Percentiles rank a stretch among this genome's conserved stretches.
These are phyloP conservation scores for Megalonaias nervosa DNA, from an alignment of 1,140 invertebrate species.

Conservation along the genomic window DNA sequence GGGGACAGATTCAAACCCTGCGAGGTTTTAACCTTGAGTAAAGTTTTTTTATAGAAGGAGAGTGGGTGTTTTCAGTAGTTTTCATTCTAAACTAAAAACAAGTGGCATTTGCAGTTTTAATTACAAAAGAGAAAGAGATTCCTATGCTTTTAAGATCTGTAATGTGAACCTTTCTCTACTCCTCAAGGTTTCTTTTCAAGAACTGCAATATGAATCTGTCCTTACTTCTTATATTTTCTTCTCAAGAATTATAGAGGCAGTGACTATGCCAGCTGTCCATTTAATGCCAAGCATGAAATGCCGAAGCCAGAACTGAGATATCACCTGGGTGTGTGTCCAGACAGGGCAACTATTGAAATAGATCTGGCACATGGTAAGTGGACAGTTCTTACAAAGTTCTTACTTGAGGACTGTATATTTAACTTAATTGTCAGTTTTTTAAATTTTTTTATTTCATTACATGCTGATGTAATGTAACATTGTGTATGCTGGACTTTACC, in stretches of 20 bases:
- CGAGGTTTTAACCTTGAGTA: too few species aligned
- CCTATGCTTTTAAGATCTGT: background rate
- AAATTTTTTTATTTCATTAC: too few species aligned
- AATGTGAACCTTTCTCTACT: background rate
- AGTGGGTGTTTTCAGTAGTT: too few species aligned
- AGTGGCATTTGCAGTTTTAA: too few species aligned
- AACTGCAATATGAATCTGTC: conserved; percentile 13
- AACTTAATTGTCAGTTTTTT: too few species aligned
- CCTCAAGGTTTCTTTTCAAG: conserved; percentile 30
- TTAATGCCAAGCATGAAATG: conserved; percentile 61
- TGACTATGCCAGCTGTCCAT: conserved; percentile 55
- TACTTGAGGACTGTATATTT: too few species aligned
- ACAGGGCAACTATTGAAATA: conserved; percentile 49
- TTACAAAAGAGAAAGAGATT: background rate
- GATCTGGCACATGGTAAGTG: conserved; percentile 44
- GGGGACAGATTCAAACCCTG: too few species aligned
- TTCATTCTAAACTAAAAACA: too few species aligned
- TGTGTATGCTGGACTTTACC: too few species aligned
- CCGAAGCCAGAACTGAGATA: conserved; percentile 52
- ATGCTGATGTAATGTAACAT: too few species aligned
- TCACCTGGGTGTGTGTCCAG: conserved; percentile 53
- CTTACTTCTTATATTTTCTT: background rate
- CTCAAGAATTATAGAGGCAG: conserved; percentile 48
- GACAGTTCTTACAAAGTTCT: too few species aligned
- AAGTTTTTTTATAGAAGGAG: too few species aligned